A percentile compares a stretch with the other conserved stretches of the same genome.
phyloP scores from a whole-genome alignment of 1,140 invertebrate species.

The Camponotus vicinus region DNA sequence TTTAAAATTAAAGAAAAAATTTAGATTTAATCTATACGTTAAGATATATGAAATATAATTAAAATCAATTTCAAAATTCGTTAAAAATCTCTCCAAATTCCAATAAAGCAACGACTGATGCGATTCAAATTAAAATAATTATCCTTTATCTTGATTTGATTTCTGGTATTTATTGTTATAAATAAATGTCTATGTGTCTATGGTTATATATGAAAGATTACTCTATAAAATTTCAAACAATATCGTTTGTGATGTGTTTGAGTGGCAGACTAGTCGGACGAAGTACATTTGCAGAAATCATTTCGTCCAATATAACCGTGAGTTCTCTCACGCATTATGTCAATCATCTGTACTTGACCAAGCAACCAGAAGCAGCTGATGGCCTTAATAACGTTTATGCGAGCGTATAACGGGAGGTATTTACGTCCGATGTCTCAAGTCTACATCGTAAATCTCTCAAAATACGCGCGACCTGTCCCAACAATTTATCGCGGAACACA shows the following conservation, averaged over 20 bases:
- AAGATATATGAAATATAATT: background rate
- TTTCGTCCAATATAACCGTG: slow-evolving; percentile 21
- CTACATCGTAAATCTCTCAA: slow-evolving; percentile 43
- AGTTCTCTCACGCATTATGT: slow-evolving; percentile 60
- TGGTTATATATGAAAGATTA: background rate
- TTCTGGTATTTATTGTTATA: background rate
- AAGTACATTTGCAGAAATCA: background rate
- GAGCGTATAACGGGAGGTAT: slow-evolving; percentile 30
- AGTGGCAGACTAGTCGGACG: background rate
- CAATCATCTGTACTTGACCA: slow-evolving; percentile 70
- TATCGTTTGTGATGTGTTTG: background rate
- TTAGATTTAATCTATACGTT: background rate
- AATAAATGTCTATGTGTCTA: background rate
- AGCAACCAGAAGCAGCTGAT: slow-evolving; percentile 59
- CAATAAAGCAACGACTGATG: background rate
- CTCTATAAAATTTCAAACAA: slow-evolving; percentile 18
- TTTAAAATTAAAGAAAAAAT: background rate
- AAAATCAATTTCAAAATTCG: background rate
- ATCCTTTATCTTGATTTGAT: background rate
- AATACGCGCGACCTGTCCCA: slow-evolving; percentile 14
- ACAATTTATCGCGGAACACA: slow-evolving; percentile 17
- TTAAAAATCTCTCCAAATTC: background rate
- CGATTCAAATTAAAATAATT: background rate
- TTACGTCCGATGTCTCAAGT: slow-evolving; percentile 14
- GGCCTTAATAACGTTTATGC: slow-evolving; percentile 64